Evolutionary conservation across 2,797 vertebrate genomes (phyloP).

Genomic region (Buphagus erythrorhynchus): DNA sequence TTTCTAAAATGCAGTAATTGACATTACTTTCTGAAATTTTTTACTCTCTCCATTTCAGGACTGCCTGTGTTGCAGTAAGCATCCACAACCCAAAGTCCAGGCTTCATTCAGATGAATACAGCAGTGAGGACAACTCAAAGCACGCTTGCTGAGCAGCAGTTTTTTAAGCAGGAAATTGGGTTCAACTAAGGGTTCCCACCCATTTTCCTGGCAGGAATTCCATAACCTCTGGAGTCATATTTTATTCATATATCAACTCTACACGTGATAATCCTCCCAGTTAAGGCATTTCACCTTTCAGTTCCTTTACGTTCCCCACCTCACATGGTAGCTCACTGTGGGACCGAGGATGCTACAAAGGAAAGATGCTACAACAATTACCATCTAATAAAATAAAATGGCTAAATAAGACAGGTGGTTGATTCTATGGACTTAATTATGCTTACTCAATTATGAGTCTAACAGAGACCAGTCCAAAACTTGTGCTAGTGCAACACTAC

Average conservation of each 20-base stretch:
- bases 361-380: neutral
- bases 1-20: neutral
- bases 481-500: neutral
- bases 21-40: neutral
- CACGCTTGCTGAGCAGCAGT: neutral
- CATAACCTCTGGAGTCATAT: neutral
- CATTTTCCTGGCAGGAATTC: neutral
- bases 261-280: rapidly evolving
- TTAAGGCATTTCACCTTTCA: neutral
- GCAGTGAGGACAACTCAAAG: neutral
- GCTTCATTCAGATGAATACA: neutral
- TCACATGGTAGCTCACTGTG: neutral
- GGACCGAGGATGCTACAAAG: neutral
- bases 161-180: neutral
- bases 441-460: neutral
- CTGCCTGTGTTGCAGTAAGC: neutral
- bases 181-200: neutral
- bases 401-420: neutral
- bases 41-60: neutral
- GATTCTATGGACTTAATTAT: neutral
- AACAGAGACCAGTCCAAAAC: neutral
- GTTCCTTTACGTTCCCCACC: neutral
- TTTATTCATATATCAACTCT: neutral
- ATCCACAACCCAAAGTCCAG: neutral
- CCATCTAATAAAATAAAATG: neutral